Percentiles rank a stretch among this genome's conserved stretches.
Conservation (phyloP, 2,113 vertebrate genomes). For the Setophaga kirtlandii region DNA sequence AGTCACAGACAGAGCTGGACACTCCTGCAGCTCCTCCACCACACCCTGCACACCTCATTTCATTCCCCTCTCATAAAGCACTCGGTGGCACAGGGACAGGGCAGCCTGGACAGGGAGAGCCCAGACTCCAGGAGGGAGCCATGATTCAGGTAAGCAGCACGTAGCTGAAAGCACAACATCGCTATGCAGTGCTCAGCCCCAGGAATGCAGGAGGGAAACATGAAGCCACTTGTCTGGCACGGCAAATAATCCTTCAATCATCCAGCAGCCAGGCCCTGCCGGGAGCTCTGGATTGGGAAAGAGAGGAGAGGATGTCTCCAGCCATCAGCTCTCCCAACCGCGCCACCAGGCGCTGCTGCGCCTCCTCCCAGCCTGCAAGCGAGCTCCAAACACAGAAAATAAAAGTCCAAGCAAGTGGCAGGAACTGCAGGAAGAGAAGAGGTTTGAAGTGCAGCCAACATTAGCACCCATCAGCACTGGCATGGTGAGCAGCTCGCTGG, state of each 20-base stretch:
- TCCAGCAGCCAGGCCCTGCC: neutral
- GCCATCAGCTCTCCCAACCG: neutral
- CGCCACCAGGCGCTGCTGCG: rapidly evolving
- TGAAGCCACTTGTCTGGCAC: conserved; percentile 60
- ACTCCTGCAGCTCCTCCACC: neutral
- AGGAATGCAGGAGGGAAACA: conserved; percentile 57
- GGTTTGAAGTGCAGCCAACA: neutral
- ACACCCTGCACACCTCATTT: neutral
- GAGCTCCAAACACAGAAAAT: neutral
- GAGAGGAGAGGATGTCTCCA: neutral
- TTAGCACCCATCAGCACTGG: neutral
- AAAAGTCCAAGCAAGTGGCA: neutral
- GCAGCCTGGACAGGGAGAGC: neutral
- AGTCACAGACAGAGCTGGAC: neutral
- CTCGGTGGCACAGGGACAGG: rapidly evolving
- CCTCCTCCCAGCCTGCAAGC: rapidly evolving
- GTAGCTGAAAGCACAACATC: neutral
- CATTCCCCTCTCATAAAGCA: neutral
- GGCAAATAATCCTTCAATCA: conserved; percentile 36
- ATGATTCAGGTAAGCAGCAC: conserved; percentile 20
- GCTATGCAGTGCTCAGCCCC: neutral
- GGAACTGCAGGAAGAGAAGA: rapidly evolving
- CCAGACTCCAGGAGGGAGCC: neutral
- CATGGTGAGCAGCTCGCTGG: rapidly evolving
- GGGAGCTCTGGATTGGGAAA: neutral